Conservation (phyloP, 2,797 vertebrate species). For the Hipposideros larvatus region DNA sequence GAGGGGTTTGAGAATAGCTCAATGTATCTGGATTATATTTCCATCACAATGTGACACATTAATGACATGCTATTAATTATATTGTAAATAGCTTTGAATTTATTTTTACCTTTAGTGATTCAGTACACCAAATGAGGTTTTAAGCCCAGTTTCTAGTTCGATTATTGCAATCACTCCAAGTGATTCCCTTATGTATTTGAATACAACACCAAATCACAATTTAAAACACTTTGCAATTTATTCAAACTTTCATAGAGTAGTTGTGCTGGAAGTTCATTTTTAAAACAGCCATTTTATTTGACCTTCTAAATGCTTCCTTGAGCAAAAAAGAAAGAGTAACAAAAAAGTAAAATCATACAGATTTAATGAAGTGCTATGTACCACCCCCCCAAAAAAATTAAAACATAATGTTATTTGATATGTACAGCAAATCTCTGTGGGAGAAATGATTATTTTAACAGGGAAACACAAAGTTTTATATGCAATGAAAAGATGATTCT, state of each 20-base stretch:
- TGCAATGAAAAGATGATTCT: not conserved
- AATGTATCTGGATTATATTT: conserved; percentile 54
- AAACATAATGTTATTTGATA: conserved; percentile 45
- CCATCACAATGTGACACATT: conserved; percentile 53
- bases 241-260: not conserved
- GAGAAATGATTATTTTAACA: not conserved
- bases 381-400: conserved; percentile 14
- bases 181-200: conserved; percentile 5
- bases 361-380: not conserved
- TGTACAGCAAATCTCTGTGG: conserved; percentile 57
- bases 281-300: conserved; percentile 45
- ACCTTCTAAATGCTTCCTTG: conserved; percentile 69
- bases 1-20: not conserved
- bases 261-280: not conserved
- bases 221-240: not conserved
- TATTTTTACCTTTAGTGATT: conserved; percentile 59
- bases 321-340: conserved; percentile 49
- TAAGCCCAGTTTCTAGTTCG: not conserved
- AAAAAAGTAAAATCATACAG: conserved; percentile 22
- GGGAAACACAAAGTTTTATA: not conserved
- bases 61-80: conserved; percentile 50
- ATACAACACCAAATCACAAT: conserved; percentile 52
- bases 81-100: conserved; percentile 14
- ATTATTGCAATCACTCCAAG: not conserved
- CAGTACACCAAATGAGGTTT: conserved; percentile 35